Conservation (phyloP, 2,888 invertebrate species). For the Brenthis daphne region DNA sequence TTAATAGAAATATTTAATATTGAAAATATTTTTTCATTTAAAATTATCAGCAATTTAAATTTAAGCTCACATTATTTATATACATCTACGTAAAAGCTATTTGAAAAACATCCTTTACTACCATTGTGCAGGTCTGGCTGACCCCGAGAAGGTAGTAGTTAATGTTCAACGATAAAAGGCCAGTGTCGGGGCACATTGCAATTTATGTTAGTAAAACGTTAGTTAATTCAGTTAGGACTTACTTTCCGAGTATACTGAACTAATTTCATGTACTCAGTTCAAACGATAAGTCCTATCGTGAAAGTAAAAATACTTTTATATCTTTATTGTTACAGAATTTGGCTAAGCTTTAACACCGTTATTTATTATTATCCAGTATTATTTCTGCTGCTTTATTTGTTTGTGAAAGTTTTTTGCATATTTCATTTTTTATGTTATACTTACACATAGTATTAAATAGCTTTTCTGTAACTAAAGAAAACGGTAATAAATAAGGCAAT, state of each 20-base stretch:
- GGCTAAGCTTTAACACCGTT: neutral
- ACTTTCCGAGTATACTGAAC: constrained; percentile 31
- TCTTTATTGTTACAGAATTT: constrained; percentile 18
- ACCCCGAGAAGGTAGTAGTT: constrained; percentile 32
- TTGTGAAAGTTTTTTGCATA: too few relatives aligned
- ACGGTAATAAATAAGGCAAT: too few relatives aligned
- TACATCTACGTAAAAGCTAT: constrained; percentile 13
- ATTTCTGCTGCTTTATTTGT: too few relatives aligned
- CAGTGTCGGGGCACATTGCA: constrained; percentile 31
- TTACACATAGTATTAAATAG: too few relatives aligned
- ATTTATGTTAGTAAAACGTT: constrained; percentile 39
- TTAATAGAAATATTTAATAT: too few relatives aligned
- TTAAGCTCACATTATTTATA: neutral
- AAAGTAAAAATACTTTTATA: constrained; percentile 12
- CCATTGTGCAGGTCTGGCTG: constrained; percentile 20
- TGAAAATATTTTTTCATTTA: too few relatives aligned
- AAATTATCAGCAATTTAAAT: too few relatives aligned
- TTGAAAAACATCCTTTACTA: constrained; percentile 8
- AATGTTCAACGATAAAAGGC: constrained; percentile 37
- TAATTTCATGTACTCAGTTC: constrained; percentile 24
- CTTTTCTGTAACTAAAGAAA: too few relatives aligned
- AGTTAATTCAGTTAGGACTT: constrained; percentile 38
- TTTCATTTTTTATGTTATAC: too few relatives aligned
- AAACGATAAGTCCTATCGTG: constrained; percentile 22
- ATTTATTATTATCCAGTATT: neutral